phyloP scores from a whole-genome alignment of 2,888 invertebrate genomes.

The Tenthredo scrophulariae region DNA sequence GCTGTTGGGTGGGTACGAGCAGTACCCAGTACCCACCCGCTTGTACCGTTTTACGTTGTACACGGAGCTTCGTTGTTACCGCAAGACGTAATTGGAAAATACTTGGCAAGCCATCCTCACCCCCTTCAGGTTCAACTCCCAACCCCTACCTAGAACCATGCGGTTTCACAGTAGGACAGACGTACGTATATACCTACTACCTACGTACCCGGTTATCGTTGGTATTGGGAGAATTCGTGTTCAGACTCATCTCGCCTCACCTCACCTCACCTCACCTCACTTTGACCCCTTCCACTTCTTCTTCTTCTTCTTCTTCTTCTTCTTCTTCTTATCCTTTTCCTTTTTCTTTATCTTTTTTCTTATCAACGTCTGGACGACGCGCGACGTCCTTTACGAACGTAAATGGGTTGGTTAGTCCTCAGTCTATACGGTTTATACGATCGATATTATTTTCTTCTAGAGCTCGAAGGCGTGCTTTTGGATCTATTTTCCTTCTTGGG shows the following conservation, averaged over 20 bases:
- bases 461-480: background rate
- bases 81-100: conserved; percentile 76
- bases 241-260: conserved; percentile 55
- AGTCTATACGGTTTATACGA: conserved; percentile 18
- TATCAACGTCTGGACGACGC: conserved; percentile 55
- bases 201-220: conserved; percentile 18
- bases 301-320: conserved; percentile 55
- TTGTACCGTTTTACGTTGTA: conserved; percentile 1
- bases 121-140: conserved; percentile 16
- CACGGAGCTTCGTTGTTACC: conserved; percentile 66
- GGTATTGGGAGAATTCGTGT: conserved; percentile 40
- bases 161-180: conserved; percentile 10
- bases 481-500: background rate
- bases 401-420: conserved; percentile 34
- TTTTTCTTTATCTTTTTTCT: conserved; percentile 16
- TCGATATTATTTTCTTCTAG: conserved; percentile 2
- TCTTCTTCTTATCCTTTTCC: conserved; percentile 53
- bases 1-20: background rate
- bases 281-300: conserved; percentile 55
- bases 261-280: conserved; percentile 59
- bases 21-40: background rate
- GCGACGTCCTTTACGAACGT: conserved; percentile 15
- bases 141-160: background rate
- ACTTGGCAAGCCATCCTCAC: conserved; percentile 70
- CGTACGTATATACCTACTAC: background rate